Conservation (phyloP, 1,140 invertebrate species). For the Adelges cooleyi region DNA sequence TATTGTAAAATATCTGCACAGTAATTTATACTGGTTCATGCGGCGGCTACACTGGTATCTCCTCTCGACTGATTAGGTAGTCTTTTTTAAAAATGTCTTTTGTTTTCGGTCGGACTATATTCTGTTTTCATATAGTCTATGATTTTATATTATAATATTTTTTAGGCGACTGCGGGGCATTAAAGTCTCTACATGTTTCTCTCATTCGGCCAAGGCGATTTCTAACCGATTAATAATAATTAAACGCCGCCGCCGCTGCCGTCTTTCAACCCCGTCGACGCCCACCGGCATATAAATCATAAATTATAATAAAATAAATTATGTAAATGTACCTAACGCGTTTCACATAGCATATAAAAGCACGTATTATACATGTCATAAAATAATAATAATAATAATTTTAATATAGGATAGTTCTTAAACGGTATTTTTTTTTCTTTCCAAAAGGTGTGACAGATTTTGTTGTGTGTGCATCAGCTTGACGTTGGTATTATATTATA, state of each 20-base stretch:
- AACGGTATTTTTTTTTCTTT: constrained; percentile 24
- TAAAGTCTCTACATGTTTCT: constrained; percentile 13
- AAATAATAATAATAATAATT: constrained; percentile 7
- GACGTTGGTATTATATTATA: too few species aligned
- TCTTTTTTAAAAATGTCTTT: too few species aligned
- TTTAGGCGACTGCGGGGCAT: too few species aligned
- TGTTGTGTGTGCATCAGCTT: not conserved
- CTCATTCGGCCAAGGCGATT: not conserved
- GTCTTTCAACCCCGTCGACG: not conserved
- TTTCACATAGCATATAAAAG: not conserved
- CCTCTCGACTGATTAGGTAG: too few species aligned
- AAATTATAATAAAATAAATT: too few species aligned
- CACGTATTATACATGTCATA: not conserved
- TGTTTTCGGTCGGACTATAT: too few species aligned
- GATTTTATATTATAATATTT: too few species aligned
- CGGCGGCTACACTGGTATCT: too few species aligned
- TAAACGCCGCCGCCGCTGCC: not conserved
- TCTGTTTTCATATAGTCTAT: too few species aligned
- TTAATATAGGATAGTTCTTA: constrained; percentile 12
- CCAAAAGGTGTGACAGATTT: constrained; percentile 22
- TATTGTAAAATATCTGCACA: too few species aligned
- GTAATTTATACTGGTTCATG: too few species aligned
- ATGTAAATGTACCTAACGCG: constrained; percentile 13
- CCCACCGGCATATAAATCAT: constrained; percentile 24
- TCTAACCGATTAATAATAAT: constrained; percentile 26